phyloP scores from a whole-genome alignment of 2,888 invertebrate species.

The Habroteleia sp. region DNA sequence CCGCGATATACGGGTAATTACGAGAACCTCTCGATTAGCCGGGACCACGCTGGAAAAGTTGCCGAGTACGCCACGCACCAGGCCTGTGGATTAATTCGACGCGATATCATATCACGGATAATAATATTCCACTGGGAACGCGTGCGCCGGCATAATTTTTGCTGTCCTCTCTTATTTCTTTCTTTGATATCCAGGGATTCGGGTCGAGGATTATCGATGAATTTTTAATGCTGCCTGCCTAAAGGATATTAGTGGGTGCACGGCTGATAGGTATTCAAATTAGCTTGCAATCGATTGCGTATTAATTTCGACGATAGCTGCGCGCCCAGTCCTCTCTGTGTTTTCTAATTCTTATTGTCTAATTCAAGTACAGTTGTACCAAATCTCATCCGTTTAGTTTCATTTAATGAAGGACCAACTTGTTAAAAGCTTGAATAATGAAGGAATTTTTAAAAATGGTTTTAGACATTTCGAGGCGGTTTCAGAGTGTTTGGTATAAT shows the following conservation, averaged over 20 bases:
- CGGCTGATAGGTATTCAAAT: constrained; percentile 4
- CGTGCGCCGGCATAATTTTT: constrained; percentile 44
- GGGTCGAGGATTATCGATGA: constrained; percentile 20
- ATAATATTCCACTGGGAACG: constrained; percentile 30
- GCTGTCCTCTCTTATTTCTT: constrained; percentile 17
- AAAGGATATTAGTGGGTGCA: constrained; percentile 9
- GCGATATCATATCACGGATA: constrained; percentile 42
- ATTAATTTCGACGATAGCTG: constrained; percentile 42
- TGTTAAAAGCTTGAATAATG: no score
- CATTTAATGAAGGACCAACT: no score
- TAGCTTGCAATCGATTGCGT: neutral
- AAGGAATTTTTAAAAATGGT: no score
- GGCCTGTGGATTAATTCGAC: constrained; percentile 23
- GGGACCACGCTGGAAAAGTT: constrained; percentile 14
- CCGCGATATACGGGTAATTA: constrained; percentile 51
- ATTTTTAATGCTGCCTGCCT: constrained; percentile 27
- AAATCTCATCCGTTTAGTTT: no score
- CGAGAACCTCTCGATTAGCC: constrained; percentile 32
- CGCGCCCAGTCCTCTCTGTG: no score
- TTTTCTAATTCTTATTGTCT: no score
- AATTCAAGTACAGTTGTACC: no score
- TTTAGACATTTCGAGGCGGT: no score
- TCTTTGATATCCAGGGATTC: constrained; percentile 8
- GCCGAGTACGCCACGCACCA: constrained; percentile 8
- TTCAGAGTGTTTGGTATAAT: no score